Evolutionary conservation across 2,888 invertebrate species (phyloP).

Genomic region (Opisthograptis luteolata): DNA sequence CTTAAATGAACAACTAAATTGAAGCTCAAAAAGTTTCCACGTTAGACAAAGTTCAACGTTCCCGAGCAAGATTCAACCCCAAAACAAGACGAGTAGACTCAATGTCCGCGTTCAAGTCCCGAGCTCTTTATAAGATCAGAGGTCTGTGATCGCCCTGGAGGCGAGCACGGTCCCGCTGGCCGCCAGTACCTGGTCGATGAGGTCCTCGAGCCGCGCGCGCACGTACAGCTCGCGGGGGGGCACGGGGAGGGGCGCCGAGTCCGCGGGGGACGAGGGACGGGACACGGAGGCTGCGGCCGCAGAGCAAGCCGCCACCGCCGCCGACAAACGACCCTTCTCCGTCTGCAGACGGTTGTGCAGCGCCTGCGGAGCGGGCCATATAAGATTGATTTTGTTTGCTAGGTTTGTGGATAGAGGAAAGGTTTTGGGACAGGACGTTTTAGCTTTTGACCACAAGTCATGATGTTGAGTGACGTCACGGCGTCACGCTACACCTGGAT

Average conservation of each 20-base stretch:
- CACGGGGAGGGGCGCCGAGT: conserved; percentile 92
- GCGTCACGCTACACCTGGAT: too few relatives aligned
- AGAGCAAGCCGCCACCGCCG: conserved; percentile 96
- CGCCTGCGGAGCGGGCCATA: conserved; percentile 48
- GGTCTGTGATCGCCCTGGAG: conserved; percentile 38
- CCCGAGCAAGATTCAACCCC: too few relatives aligned
- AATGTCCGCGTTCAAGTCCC: background rate
- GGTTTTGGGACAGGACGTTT: too few relatives aligned
- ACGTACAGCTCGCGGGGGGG: conserved; percentile 94
- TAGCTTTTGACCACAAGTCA: too few relatives aligned
- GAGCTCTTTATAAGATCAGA: too few relatives aligned
- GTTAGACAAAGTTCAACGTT: too few relatives aligned
- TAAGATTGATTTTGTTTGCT: background rate
- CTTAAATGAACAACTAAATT: too few relatives aligned
- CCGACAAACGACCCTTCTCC: conserved; percentile 93
- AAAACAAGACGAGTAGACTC: too few relatives aligned
- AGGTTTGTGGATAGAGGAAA: too few relatives aligned
- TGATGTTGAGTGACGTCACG: too few relatives aligned
- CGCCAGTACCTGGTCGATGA: conserved; percentile 93
- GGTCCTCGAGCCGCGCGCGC: conserved; percentile 93
- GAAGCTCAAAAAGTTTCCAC: too few relatives aligned
- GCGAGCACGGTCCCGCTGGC: conserved; percentile 49
- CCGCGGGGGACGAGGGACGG: conserved; percentile 94
- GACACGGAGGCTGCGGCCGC: conserved; percentile 96
- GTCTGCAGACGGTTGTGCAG: conserved; percentile 94